A percentile compares a stretch with the other conserved stretches of the same genome.
phyloP scores from a whole-genome alignment of 1,140 invertebrate species.

The Scaptodrosophila lebanonensis region DNA sequence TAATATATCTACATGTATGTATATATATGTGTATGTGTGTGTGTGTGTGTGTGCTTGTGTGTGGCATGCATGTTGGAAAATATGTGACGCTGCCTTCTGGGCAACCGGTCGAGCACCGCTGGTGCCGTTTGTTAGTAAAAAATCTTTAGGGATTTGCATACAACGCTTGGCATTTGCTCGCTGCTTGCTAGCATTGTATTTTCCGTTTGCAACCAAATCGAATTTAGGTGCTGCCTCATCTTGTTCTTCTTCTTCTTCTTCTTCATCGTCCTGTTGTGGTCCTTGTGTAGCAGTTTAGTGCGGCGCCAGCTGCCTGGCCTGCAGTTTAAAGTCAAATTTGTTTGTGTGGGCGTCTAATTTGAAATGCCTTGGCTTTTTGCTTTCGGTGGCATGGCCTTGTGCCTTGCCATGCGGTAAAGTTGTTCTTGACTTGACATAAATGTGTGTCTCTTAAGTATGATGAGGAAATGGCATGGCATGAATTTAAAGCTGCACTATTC shows the following conservation, averaged over 20 bases:
- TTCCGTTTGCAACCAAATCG: conserved; percentile 33
- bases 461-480: no score
- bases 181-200: no score
- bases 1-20: not conserved
- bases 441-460: no score
- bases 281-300: not conserved
- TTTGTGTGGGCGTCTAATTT: conserved; percentile 40
- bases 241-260: no score
- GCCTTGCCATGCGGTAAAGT: conserved; percentile 4
- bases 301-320: conserved; percentile 24
- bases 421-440: not conserved
- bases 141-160: conserved; percentile 29
- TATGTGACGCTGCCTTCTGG: no score
- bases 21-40: conserved; percentile 5
- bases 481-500: no score
- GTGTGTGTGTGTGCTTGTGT: not conserved
- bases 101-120: no score
- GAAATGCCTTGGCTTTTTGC: no score
- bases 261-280: no score
- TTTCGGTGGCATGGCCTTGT: conserved; percentile 14
- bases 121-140: no score
- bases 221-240: no score
- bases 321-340: conserved; percentile 34
- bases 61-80: no score
- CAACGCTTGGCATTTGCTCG: conserved; percentile 6